These are phyloP conservation scores for Oophaga pumilio DNA, from an alignment of 2,113 vertebrate species.

Conservation along the genomic window DNA sequence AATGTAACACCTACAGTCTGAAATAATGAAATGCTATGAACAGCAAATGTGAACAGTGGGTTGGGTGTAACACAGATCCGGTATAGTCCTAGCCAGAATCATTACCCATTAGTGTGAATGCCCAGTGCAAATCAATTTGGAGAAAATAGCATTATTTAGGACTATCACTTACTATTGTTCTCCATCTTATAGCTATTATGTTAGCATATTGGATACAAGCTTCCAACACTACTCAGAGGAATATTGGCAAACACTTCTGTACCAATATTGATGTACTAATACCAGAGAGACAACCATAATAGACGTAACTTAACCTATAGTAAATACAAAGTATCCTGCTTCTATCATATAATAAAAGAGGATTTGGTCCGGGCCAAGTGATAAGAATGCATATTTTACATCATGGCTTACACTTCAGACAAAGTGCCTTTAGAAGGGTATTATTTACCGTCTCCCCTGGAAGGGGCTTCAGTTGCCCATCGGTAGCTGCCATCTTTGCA, in stretches of 20 bases:
- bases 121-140: not conserved
- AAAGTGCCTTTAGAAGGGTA: not conserved
- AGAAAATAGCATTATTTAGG: not conserved
- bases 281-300: not conserved
- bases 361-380: not conserved
- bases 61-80: not conserved
- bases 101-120: not conserved
- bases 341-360: not conserved
- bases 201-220: not conserved
- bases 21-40: not conserved
- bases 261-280: not conserved
- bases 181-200: not conserved
- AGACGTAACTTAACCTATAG: not conserved
- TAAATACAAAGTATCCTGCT: too few relatives aligned
- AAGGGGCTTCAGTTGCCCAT: constrained; percentile 91
- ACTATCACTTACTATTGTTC: not conserved
- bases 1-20: not conserved
- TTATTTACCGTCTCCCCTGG: constrained; percentile 89
- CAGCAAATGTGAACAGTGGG: not conserved
- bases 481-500: constrained; percentile 90
- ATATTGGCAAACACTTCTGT: not conserved
- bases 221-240: not conserved
- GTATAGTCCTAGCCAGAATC: not conserved
- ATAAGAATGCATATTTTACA: not conserved
- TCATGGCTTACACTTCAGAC: too few relatives aligned